Evolutionary conservation across 2,888 invertebrate genomes (phyloP).

Genomic region (Hypolimnas misippus): DNA sequence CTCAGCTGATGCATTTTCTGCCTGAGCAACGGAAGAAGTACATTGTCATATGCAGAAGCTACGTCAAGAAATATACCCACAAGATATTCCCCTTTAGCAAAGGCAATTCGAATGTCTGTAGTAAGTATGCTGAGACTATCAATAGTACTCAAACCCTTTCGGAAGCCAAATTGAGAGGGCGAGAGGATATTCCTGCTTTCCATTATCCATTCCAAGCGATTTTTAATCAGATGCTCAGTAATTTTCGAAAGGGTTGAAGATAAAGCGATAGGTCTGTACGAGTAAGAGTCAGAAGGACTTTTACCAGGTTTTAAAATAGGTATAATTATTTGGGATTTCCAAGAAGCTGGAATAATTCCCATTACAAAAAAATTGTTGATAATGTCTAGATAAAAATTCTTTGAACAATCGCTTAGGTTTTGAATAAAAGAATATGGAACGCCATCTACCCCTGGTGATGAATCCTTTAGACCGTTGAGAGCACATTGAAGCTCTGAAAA

Average conservation of each 20-base stretch:
- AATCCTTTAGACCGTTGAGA: constrained; percentile 24
- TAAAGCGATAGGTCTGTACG: constrained; percentile 37
- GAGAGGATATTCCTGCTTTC: constrained; percentile 5
- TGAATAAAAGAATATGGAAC: constrained; percentile 37
- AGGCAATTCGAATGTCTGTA: constrained; percentile 14
- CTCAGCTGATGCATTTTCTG: constrained; percentile 42
- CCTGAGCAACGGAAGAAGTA: constrained; percentile 9
- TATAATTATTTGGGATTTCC: constrained; percentile 33
- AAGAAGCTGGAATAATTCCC: constrained; percentile 23
- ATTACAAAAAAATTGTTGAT: constrained; percentile 23
- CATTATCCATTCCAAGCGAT: constrained; percentile 15
- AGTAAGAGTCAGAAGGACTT: constrained; percentile 13
- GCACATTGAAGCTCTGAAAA: neutral
- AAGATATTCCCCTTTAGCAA: constrained; percentile 6
- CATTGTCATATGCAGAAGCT: constrained; percentile 7
- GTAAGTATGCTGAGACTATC: constrained; percentile 13
- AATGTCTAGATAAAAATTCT: constrained; percentile 17
- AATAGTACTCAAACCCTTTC: constrained; percentile 10
- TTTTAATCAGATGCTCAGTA: constrained; percentile 36
- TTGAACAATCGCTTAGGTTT: constrained; percentile 1
- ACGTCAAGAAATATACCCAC: neutral
- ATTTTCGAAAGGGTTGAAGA: constrained; percentile 33
- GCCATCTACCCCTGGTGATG: constrained; percentile 39
- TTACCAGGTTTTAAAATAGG: constrained; percentile 35
- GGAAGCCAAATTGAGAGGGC: constrained; percentile 16